Base-by-base conservation (phyloP, 2,113 vertebrate species). In the Forbesichthys papilliferus region DNA sequence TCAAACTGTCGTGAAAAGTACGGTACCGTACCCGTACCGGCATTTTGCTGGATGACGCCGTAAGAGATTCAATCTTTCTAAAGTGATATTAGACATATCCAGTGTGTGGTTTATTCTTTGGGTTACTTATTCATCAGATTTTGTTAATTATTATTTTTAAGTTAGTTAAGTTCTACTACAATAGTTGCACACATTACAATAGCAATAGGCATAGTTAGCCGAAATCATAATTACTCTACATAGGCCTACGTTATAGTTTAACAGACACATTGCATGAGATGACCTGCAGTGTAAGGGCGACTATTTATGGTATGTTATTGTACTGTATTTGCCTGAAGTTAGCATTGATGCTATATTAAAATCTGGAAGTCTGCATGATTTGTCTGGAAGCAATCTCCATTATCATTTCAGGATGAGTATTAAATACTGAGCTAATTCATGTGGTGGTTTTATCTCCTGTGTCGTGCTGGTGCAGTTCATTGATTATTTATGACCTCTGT, bases 401-500 rank as follows among this genome's bases (percentile, higher is more conserved):
- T 33, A 33, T 68, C 51, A 57, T 60, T 16, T 61, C 52, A 70
- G 46, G 54, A 13, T 16, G 58, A 63, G 9, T 13, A 69, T 42
- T 42, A 8, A 42, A 42, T 42, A 42, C 36, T 42, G 36, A 6
- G 36, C 36, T 42, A 42, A 42, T 42, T 42, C 36, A 42, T 42
- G 4, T 42, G 68, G 76, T 74, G 59, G 66, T 56, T 27, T 27
- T 27, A 76, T 65, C 77, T 80, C 79, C 69, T 81, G 81, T 89
- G 87, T 80, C 75, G 62, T 84, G 82, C 71, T 63, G 68, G 91
- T 90, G 89, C 87, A 90, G 79, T 81, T 90, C 87, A 91, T 93
- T 79, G 86, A 92, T 92, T 91, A 92, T 93, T 91, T 79, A 92
- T 91, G 78, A 65, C 49, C 52, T 74, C 71, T 81, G 67, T 81